Conservation (phyloP, 2,113 vertebrate species). For the Nyctibius bracteatus region DNA sequence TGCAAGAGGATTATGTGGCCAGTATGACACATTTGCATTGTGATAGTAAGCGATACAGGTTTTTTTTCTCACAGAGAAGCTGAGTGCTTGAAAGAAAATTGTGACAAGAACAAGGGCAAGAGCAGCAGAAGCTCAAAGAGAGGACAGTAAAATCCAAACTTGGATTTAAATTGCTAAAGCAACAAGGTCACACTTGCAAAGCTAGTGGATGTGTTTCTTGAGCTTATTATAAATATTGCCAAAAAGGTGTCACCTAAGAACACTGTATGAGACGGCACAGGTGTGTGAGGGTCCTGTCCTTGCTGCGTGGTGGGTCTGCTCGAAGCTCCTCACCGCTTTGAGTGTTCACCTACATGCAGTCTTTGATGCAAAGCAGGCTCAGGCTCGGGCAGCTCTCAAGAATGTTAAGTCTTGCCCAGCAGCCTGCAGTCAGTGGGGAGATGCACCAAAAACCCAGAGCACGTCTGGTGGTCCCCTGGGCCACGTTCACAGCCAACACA, state of each 20-base stretch:
- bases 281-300: neutral
- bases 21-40: neutral
- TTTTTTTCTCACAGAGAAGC: neutral
- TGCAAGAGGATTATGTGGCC: constrained; percentile 40
- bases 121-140: neutral
- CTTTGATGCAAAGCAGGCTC: neutral
- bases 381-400: neutral
- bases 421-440: neutral
- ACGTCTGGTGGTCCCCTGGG: accelerated
- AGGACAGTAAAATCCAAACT: neutral
- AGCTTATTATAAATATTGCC: neutral
- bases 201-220: neutral
- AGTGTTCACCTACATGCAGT: accelerated
- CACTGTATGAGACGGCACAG: neutral
- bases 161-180: neutral
- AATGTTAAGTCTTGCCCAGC: neutral
- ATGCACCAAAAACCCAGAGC: neutral
- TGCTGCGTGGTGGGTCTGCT: accelerated
- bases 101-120: neutral
- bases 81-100: neutral
- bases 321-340: neutral
- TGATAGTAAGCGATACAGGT: neutral
- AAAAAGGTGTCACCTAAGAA: neutral
- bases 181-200: neutral
- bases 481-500: accelerated